These are phyloP conservation scores for Entosphenus tridentatus DNA, from an alignment of 2,113 vertebrate genomes.

Conservation along the genomic window DNA sequence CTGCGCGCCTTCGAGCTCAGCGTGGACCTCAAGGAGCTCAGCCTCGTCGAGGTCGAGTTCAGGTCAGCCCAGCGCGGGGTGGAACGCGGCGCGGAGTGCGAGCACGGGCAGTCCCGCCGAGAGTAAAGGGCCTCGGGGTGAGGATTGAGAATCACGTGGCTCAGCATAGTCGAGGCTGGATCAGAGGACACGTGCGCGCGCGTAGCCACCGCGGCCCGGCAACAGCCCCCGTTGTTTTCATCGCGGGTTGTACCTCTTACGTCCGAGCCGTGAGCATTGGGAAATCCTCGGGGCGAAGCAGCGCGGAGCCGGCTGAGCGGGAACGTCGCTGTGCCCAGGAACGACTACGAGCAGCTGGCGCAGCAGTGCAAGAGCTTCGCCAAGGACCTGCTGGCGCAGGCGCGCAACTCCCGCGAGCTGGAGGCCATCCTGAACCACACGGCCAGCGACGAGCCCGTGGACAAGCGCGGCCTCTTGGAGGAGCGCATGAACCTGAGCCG, in stretches of 20 bases:
- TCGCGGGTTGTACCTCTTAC: no score
- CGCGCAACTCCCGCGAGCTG: slow-evolving; percentile 84
- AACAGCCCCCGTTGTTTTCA: no score
- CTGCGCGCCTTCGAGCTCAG: slow-evolving; percentile 90
- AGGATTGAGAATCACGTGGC: no score
- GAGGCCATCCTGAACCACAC: slow-evolving; percentile 95
- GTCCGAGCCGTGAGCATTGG: no score
- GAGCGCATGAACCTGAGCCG: slow-evolving; percentile 96
- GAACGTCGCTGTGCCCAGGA: slow-evolving; percentile 24
- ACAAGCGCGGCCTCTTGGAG: slow-evolving; percentile 77
- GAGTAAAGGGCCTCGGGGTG: no score
- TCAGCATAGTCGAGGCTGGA: no score
- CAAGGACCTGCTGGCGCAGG: slow-evolving; percentile 91
- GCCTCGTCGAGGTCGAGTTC: slow-evolving; percentile 94
- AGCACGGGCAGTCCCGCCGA: no score
- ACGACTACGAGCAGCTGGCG: slow-evolving; percentile 86
- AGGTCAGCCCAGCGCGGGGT: slow-evolving; percentile 25
- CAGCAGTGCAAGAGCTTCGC: slow-evolving; percentile 97
- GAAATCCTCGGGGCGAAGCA: no score
- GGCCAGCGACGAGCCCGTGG: slow-evolving; percentile 55
- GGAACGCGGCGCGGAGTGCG: no score
- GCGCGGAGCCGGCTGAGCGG: no score
- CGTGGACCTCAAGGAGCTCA: slow-evolving; percentile 76
- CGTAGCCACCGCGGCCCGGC: no score
- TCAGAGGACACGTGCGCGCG: no score